Percentiles rank a stretch among this genome's conserved stretches.
phyloP scores from a whole-genome alignment of 2,888 invertebrate genomes.

The Beris chalybata region DNA sequence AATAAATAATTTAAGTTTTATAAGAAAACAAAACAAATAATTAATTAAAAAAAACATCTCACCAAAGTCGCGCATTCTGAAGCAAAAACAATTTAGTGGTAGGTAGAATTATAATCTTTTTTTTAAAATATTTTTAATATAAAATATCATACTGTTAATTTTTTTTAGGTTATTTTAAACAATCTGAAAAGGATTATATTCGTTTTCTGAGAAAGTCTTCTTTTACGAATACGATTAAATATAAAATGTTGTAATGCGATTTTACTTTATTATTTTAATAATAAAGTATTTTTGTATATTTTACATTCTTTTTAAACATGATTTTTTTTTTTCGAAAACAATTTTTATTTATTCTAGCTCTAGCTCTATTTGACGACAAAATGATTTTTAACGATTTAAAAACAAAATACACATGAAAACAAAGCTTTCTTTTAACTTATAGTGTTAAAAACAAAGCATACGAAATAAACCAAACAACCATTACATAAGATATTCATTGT shows the following conservation, averaged over 20 bases:
- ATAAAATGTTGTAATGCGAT: neutral
- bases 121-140: neutral
- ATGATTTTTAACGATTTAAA: neutral
- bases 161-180: neutral
- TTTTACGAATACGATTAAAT: neutral
- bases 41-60: constrained; percentile 27
- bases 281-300: neutral
- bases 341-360: neutral
- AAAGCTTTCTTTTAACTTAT: too few species aligned
- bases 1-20: constrained; percentile 17
- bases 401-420: too few species aligned
- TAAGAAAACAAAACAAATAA: constrained; percentile 12
- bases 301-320: neutral
- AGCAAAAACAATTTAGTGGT: constrained; percentile 15
- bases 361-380: neutral
- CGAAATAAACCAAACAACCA: constrained; percentile 28
- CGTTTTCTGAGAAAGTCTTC: neutral
- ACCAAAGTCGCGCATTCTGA: constrained; percentile 31
- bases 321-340: neutral
- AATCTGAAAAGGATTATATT: neutral
- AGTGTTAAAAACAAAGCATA: constrained; percentile 6
- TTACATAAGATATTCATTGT: constrained; percentile 28
- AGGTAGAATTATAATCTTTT: neutral
- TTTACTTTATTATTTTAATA: too few species aligned
- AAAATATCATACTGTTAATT: neutral